phyloP scores from a whole-genome alignment of 2,797 vertebrate genomes.

The Miichthys miiuy region DNA sequence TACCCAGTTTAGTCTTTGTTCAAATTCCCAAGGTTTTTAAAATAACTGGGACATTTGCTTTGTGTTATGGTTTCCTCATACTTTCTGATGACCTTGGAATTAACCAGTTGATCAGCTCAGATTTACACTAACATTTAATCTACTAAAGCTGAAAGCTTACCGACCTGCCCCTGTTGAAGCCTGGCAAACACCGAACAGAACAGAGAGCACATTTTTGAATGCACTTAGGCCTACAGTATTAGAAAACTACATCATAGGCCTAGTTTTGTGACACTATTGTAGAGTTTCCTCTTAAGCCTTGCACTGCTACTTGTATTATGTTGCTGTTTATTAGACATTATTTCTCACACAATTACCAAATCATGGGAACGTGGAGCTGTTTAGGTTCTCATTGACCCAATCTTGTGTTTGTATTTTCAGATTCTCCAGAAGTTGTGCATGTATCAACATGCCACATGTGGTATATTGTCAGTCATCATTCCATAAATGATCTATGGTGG shows the following conservation, averaged over 20 bases:
- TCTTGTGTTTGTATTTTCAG: slow-evolving; percentile 6
- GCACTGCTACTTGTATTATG: neutral
- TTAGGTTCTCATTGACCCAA: neutral
- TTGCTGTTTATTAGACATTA: neutral
- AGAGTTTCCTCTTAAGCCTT: no score
- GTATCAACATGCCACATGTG: neutral
- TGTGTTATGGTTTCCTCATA: slow-evolving; percentile 33
- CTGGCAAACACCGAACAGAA: slow-evolving; percentile 1
- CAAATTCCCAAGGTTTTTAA: slow-evolving; percentile 3
- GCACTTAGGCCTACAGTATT: neutral
- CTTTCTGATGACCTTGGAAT: slow-evolving; percentile 51
- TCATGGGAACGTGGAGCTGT: neutral
- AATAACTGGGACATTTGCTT: slow-evolving; percentile 8
- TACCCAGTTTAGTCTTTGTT: slow-evolving; percentile 24
- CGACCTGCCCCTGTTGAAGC: slow-evolving; percentile 11
- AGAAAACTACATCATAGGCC: neutral
- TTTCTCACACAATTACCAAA: neutral
- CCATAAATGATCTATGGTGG: slow-evolving; percentile 4
- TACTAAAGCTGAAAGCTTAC: slow-evolving; percentile 44
- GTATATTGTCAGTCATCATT: neutral
- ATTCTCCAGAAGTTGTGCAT: slow-evolving; percentile 1
- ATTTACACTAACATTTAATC: slow-evolving; percentile 53
- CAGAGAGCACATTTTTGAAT: slow-evolving; percentile 2
- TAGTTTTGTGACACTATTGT: no score
- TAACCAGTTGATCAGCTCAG: slow-evolving; percentile 54